Base-by-base conservation (phyloP, 2,113 vertebrate genomes). In the Amazona vittata region DNA sequence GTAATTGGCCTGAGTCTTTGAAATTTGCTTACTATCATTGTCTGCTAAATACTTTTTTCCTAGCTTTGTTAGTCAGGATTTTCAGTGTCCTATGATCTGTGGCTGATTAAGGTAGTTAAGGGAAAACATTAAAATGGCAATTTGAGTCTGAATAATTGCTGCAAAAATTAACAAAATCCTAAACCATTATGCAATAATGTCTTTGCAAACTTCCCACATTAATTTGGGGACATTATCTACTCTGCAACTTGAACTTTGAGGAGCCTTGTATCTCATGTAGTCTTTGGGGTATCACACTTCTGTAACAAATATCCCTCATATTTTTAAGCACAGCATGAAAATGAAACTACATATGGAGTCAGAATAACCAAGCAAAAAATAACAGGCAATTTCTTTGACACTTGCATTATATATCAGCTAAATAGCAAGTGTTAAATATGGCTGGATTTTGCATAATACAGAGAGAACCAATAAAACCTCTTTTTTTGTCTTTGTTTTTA, bases 91-190 rank as follows among this genome's bases (percentile, higher is more conserved):
- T 93, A 25, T 88, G 92, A 86, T 91, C 91, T 93, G 94, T 85
- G 53, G 81, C 87, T 95, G 93, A 86, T 94, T 46, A 93, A 94
- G 75, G 71, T 81, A 94, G 75, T 90, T 93, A 79, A 81, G 67
- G 28, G 67, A 83, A 89, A 93, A 77, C 0, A 1, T 50, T 89
- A 75, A 93, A 93, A 86, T 64, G 67, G 68, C 35, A 83, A 86
- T 93, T 70, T 81, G 43, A 78, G 46, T 69, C 75, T 86, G 79
- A 93, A 80, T 29, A 93, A 90, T 59, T 24, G 37, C 71, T 81
- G 79, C 46, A 88, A 94, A 94, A 91, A 81, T 83, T 92, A 93
- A 74, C 25, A 0, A 86, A 93, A 88, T 52, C 46, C 39, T 80
- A 67, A 89, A 92, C 67, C 11, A 62, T 64, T 69, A 55, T 68